These are phyloP conservation scores for Botia kubotai DNA, from an alignment of 2,797 vertebrate species.

Conservation along the genomic window DNA sequence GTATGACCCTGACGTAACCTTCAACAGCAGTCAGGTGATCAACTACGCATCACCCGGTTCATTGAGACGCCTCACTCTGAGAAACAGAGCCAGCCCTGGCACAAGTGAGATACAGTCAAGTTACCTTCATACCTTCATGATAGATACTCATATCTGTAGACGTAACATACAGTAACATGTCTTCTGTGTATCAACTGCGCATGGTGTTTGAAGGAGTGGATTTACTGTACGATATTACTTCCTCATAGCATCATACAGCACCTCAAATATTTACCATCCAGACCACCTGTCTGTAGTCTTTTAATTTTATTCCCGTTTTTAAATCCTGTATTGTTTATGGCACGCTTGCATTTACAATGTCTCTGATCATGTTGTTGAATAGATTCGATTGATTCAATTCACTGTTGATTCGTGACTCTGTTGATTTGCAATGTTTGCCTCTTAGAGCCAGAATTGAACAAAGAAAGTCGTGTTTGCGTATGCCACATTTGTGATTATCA, in stretches of 20 bases:
- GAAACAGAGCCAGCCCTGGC: constrained; percentile 66
- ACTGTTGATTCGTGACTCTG: not conserved
- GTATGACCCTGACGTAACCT: constrained; percentile 74
- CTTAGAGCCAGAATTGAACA: not conserved
- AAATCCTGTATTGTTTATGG: constrained; percentile 33
- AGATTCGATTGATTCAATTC: not conserved
- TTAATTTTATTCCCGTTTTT: constrained; percentile 28
- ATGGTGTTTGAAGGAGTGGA: not conserved
- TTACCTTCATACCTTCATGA: not conserved
- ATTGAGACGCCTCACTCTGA: constrained; percentile 66
- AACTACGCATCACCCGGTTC: constrained; percentile 81
- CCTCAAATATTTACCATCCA: constrained; percentile 53
- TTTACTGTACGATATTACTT: constrained; percentile 2
- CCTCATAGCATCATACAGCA: constrained; percentile 9
- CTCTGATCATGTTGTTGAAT: constrained; percentile 24
- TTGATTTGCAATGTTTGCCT: not conserved
- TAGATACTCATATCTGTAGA: not conserved
- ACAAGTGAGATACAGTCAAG: constrained; percentile 76
- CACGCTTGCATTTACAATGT: not conserved
- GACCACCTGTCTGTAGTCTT: constrained; percentile 17
- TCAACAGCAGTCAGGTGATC: constrained; percentile 79
- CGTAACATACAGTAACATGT: not conserved
- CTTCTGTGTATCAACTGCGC: not conserved
- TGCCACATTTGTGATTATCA: not conserved
- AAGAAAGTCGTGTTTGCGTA: not conserved